Conservation (phyloP, 2,113 vertebrate genomes). For the Oryzias woworae region DNA sequence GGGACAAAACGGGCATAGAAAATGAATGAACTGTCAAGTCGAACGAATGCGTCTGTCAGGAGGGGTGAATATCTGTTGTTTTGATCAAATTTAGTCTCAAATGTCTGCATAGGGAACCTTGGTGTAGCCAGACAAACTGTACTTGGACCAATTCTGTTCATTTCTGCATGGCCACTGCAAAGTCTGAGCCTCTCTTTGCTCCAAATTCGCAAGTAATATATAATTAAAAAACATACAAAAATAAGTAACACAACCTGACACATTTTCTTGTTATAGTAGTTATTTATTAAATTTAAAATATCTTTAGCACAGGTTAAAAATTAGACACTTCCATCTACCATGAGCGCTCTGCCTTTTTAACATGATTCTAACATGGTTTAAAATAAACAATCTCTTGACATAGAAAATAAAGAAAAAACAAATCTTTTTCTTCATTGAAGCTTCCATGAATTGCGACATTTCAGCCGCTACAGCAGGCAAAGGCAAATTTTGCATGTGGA, state of each 20-base stretch:
- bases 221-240: too few relatives aligned
- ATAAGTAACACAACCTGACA: conserved; percentile 19
- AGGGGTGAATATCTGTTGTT: too few relatives aligned
- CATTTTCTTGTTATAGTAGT: conserved; percentile 78
- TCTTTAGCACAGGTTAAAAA: conserved; percentile 84
- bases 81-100: background rate
- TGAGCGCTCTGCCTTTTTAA: conserved; percentile 70
- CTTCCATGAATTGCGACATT: conserved; percentile 56
- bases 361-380: conserved; percentile 70
- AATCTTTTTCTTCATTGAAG: conserved; percentile 29
- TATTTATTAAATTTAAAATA: conserved; percentile 87
- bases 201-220: too few relatives aligned
- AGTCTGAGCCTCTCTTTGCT: too few relatives aligned
- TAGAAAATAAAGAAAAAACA: conserved; percentile 22
- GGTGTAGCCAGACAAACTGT: background rate
- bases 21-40: too few relatives aligned
- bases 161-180: too few relatives aligned
- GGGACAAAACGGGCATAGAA: too few relatives aligned
- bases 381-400: conserved; percentile 77
- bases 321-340: conserved; percentile 77
- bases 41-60: too few relatives aligned
- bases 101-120: background rate
- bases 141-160: conserved; percentile 1
- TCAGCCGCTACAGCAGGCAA: conserved; percentile 68
- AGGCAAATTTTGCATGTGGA: conserved; percentile 71